These are phyloP conservation scores for Oncorhynchus keta DNA, from an alignment of 2,113 vertebrate species.

Conservation along the genomic window DNA sequence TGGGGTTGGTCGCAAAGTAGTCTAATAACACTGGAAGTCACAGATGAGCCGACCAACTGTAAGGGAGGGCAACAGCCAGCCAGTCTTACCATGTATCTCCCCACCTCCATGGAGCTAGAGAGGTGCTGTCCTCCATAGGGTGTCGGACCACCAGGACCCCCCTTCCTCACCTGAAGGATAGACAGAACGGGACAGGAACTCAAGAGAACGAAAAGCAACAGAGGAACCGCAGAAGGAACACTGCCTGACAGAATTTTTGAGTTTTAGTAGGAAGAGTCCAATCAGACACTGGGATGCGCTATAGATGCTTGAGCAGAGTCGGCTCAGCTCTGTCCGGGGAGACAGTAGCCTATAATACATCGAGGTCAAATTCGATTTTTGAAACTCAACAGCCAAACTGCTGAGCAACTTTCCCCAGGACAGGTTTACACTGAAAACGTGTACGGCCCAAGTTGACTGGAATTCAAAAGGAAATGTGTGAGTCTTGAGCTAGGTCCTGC, in stretches of 20 bases:
- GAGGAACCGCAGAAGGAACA: slow-evolving; percentile 7
- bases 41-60: not conserved
- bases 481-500: too few species aligned
- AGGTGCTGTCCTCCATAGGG: slow-evolving; percentile 85
- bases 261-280: slow-evolving; percentile 1
- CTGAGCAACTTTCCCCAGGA: too few species aligned
- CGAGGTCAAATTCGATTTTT: too few species aligned
- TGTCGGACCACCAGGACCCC: slow-evolving; percentile 79
- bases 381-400: too few species aligned
- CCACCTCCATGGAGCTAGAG: slow-evolving; percentile 83
- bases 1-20: too few species aligned
- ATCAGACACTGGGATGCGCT: slow-evolving; percentile 45
- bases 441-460: too few species aligned
- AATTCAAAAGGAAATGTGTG: too few species aligned
- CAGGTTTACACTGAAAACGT: too few species aligned
- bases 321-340: too few species aligned
- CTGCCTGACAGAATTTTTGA: slow-evolving; percentile 37
- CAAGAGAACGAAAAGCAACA: slow-evolving; percentile 4
- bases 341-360: too few species aligned
- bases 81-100: slow-evolving; percentile 85
- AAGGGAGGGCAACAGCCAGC: not conserved
- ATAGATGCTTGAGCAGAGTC: slow-evolving; percentile 20
- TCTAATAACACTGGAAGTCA: too few species aligned
- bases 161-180: slow-evolving; percentile 85
- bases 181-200: slow-evolving; percentile 25